These are phyloP conservation scores for Serripes groenlandicus DNA, from an alignment of 2,888 invertebrate genomes.

Conservation along the genomic window DNA sequence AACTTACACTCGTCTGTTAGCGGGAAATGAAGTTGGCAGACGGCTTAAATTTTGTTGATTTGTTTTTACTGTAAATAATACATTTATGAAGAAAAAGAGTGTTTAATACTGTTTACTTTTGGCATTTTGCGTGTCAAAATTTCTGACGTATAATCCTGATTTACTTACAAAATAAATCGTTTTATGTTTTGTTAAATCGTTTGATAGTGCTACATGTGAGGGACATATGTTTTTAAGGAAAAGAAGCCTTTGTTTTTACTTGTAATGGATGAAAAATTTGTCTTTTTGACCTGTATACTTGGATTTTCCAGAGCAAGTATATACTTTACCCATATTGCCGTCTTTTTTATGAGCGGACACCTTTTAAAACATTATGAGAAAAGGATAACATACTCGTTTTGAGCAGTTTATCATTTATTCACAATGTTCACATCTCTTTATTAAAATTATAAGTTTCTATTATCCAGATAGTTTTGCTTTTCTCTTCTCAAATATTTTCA, in stretches of 20 bases:
- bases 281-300: constrained; percentile 8
- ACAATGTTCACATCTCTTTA: too few relatives aligned
- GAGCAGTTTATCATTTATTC: too few relatives aligned
- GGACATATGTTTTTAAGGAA: constrained; percentile 9
- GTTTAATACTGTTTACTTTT: constrained; percentile 29
- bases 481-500: too few relatives aligned
- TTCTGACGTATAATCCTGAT: constrained; percentile 6
- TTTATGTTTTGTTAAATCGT: constrained; percentile 12
- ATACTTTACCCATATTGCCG: too few relatives aligned
- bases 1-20: constrained; percentile 45
- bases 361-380: too few relatives aligned
- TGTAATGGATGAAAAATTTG: constrained; percentile 2
- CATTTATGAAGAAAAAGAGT: constrained; percentile 26
- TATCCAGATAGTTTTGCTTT: too few relatives aligned
- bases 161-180: constrained; percentile 16
- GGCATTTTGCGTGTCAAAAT: constrained; percentile 25
- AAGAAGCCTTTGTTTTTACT: background rate
- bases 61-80: constrained; percentile 59
- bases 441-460: too few relatives aligned
- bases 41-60: constrained; percentile 32
- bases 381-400: too few relatives aligned
- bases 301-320: too few relatives aligned
- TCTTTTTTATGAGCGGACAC: too few relatives aligned
- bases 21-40: constrained; percentile 44
- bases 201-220: constrained; percentile 22